These are phyloP conservation scores for Morpho helenor DNA, from an alignment of 2,888 invertebrate species.

Conservation along the genomic window DNA sequence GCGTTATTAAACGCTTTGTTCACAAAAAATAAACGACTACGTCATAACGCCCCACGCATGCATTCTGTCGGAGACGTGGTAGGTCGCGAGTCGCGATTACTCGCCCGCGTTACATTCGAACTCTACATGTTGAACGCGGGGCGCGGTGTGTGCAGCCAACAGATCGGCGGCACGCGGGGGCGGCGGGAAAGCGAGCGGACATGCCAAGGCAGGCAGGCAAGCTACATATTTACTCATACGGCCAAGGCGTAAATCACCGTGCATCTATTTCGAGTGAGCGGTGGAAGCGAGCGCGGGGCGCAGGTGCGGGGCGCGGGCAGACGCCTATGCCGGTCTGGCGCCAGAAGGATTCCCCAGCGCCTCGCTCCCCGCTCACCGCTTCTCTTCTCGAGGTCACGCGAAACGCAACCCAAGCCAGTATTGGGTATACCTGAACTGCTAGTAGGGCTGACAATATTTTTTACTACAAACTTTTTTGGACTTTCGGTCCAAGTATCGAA, in stretches of 20 bases:
- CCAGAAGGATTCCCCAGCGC: slow-evolving; percentile 80
- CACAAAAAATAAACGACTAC: slow-evolving; percentile 31
- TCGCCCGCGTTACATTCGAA: slow-evolving; percentile 21
- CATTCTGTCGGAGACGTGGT: slow-evolving; percentile 31
- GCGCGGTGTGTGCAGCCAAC: slow-evolving; percentile 14
- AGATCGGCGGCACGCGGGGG: slow-evolving; percentile 42
- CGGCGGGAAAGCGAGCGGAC: slow-evolving; percentile 65
- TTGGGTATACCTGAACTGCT: slow-evolving; percentile 13
- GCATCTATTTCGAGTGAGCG: slow-evolving; percentile 71
- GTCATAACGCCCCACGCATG: slow-evolving; percentile 33
- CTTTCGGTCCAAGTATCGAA: no score
- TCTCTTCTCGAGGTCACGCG: slow-evolving; percentile 46
- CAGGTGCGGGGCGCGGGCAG: slow-evolving; percentile 62
- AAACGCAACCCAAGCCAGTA: slow-evolving; percentile 30
- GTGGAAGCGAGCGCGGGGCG: slow-evolving; percentile 49
- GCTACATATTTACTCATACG: slow-evolving; percentile 75
- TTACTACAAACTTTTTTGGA: neutral
- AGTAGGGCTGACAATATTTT: slow-evolving; percentile 2
- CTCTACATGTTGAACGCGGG: slow-evolving; percentile 24
- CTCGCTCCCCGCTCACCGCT: slow-evolving; percentile 45
- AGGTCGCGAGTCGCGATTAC: slow-evolving; percentile 30
- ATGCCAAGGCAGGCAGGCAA: slow-evolving; percentile 74
- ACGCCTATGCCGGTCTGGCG: slow-evolving; percentile 78
- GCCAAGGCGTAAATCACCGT: slow-evolving; percentile 77
- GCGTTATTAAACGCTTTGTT: slow-evolving; percentile 25